Percentiles rank a stretch among this genome's conserved stretches.
phyloP scores from a whole-genome alignment of 2,113 vertebrate genomes.

The Petaurus breviceps region DNA sequence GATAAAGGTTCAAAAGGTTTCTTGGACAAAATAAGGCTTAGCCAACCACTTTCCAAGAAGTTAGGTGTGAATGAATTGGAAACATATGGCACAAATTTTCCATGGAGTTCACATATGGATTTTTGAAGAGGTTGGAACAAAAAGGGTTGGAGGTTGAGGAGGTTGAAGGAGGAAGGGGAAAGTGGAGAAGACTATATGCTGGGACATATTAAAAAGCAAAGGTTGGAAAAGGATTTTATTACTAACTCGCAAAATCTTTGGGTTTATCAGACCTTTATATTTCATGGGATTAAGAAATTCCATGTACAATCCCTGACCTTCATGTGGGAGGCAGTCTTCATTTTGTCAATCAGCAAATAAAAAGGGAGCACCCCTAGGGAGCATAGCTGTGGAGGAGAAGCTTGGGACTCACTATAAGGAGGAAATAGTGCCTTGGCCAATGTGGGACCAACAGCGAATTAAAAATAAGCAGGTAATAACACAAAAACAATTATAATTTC shows the following conservation, averaged over 20 bases:
- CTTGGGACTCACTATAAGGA: background rate
- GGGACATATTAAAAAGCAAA: background rate
- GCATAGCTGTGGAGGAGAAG: fast-evolving
- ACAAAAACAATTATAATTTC: no score
- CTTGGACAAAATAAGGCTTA: background rate
- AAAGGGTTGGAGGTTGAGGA: background rate
- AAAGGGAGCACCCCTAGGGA: background rate
- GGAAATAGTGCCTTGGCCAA: background rate
- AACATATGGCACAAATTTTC: constrained; percentile 50
- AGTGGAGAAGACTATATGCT: background rate
- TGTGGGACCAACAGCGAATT: no score
- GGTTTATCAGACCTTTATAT: background rate
- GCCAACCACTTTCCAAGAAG: constrained; percentile 5
- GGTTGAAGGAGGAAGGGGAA: background rate
- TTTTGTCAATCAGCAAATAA: background rate
- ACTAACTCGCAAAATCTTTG: constrained; percentile 7
- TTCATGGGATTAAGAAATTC: background rate
- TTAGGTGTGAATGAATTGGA: constrained; percentile 20
- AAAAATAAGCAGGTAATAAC: background rate
- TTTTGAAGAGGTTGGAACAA: constrained; percentile 20
- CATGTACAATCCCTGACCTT: background rate
- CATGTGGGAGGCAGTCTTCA: background rate
- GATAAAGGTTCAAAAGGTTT: background rate
- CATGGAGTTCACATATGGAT: constrained; percentile 1
- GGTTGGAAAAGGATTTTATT: background rate